Base-by-base conservation (phyloP, 1,140 invertebrate species). In the Tetragonula clypearis region DNA sequence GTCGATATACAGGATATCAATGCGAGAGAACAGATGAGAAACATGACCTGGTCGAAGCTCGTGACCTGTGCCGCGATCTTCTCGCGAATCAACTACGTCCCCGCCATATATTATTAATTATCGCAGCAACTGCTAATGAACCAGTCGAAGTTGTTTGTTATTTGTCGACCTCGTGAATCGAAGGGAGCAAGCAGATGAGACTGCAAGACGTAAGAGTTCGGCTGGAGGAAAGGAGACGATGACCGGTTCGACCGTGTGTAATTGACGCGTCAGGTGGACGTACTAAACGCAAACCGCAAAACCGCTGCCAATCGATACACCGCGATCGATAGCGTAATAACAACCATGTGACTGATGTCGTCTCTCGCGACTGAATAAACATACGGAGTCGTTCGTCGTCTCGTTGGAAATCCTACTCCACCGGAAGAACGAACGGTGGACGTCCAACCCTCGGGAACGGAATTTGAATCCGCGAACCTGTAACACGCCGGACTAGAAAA, bases 121-220 rank as follows among this genome's bases (percentile, higher is more conserved):
- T 91, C 15, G 85, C 87, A 91, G 90, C 87, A 72, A 84, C 77
- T 76, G 84, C 87, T 90, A 90, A 91, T 92, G 92, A 92, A 92
- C 85, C 80, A 90, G 68, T 60, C 78, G 49, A 19, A 17, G 23
- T 23, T n/a, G 19, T 5, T 30, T 56, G 30, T 75, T 23, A 30
- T 49, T 49, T 8, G 41, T 49, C 53, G 55, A 35, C 8, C n/a
- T 19, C 73, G 73, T 58, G 21, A 23, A 23, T 55, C 30, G 9
- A 62, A 15, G 23, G 35, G 8, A 49, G 23, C 4, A n/a, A 21
- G 66, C 17, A 26, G 23, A 30, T 19, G 62, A 55, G 23, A 56
- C 3, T 41, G 30, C 6, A 41, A 56, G 21, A 65, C 19, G 21
- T 23, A 35, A 68, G 23, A 73, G 71, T 23, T 17, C 12, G 53